Evolutionary conservation across 1,140 invertebrate species (phyloP), one percentile per base, ranked within the genome.

Genomic region (Zelostemma sp.): DNA sequence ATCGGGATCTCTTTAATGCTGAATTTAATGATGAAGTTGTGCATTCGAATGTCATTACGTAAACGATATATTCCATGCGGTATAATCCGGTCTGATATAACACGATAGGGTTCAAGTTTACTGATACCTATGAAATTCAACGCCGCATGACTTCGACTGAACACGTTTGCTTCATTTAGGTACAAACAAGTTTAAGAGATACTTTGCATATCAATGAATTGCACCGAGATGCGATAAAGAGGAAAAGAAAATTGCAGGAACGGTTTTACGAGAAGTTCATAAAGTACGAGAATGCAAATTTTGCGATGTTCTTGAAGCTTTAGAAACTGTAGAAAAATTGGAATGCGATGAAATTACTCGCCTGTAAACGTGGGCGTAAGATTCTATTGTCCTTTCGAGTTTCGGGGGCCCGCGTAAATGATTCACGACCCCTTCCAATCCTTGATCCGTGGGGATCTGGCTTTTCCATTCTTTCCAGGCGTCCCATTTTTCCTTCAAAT

Each of bases 361-460:
- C 93, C 92, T 91, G 80, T 91, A 94, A 58, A 94, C 83, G 80
- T 95, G 92, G 0, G 89, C 88, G 77, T 91, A 94, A 72, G 93
- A 88, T 41, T 89, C 84, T 15, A 84, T 76, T 33, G 77, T 84
- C 41, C 83, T 77, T 58, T 81, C 85, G 53, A 81, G 75, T 31
- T 82, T 81, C 0, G 87, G 51, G 58, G 83, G 76, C 70, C 86
- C 75, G 68, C 86, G 66, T 58, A 88, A 40, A 75, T 87, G 81
- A 41, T 65, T 76, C 1, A 77, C 15, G 19, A 85, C 5, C 0
- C 81, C 83, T 0, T 50, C 72, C 3, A 85, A 19, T 0, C 84
- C 84, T 17, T 78, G 80, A 73, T 74, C 88, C 81, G 46, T 83
- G 53, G 51, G 89, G 83, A 83, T 88, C 74, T 63, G 86, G 77